phyloP scores from a whole-genome alignment of 2,797 vertebrate species.

The Hemibagrus guttatus region DNA sequence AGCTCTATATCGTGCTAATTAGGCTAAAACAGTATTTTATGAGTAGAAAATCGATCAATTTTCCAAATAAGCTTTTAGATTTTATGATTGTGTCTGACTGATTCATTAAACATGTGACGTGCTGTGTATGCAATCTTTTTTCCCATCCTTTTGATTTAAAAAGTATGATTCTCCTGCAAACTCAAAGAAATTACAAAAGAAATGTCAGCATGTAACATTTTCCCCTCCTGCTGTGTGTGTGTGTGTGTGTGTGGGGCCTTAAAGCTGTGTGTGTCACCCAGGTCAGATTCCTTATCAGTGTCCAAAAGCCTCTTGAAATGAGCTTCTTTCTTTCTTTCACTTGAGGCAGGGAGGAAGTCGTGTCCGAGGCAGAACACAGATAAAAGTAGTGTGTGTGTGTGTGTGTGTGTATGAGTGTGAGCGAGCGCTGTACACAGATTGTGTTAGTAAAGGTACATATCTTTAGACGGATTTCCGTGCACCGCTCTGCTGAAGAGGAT shows the following conservation, averaged over 20 bases:
- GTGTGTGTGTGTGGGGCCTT: conserved; percentile 5
- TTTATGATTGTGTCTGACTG: conserved; percentile 8
- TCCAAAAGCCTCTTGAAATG: conserved; percentile 34
- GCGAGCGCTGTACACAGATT: neutral
- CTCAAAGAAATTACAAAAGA: neutral
- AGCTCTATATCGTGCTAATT: conserved; percentile 29
- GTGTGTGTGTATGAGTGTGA: neutral
- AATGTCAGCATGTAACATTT: conserved; percentile 5
- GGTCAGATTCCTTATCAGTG: conserved; percentile 27
- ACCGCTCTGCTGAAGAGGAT: conserved; percentile 51
- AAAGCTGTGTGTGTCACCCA: neutral
- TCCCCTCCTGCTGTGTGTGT: neutral
- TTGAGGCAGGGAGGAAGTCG: neutral
- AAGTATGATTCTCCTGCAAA: neutral
- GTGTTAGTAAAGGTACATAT: conserved; percentile 13
- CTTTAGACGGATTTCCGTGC: conserved; percentile 1
- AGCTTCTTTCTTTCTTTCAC: neutral
- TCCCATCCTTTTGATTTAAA: neutral
- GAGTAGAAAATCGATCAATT: conserved; percentile 15
- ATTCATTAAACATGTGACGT: neutral
- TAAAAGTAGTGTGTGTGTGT: neutral
- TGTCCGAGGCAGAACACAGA: neutral
- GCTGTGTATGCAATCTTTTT: neutral
- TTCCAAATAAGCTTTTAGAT: neutral
- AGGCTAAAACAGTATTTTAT: conserved; percentile 39